A percentile compares a stretch with the other conserved stretches of the same genome.
These are phyloP conservation scores for Drosophila oshimai DNA, from an alignment of 1,140 invertebrate species.

Conservation along the genomic window DNA sequence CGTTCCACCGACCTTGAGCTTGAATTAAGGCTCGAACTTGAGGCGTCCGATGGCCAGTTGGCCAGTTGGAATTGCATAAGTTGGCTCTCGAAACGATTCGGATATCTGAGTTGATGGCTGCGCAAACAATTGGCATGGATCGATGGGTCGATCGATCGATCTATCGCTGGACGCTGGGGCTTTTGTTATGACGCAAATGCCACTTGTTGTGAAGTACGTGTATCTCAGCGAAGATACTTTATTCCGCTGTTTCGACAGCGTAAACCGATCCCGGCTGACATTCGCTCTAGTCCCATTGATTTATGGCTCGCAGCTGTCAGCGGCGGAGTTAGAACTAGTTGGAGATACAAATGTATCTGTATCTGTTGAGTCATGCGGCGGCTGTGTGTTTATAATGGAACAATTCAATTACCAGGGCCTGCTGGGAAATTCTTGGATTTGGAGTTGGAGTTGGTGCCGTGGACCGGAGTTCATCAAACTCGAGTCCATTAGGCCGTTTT, in stretches of 20 bases:
- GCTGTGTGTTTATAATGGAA: constrained; percentile 65
- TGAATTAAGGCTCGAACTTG: constrained; percentile 66
- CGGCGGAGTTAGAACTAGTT: constrained; percentile 18
- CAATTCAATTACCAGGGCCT: constrained; percentile 69
- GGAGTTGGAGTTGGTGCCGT: neutral
- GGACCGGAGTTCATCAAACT: too few relatives aligned
- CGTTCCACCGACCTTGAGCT: constrained; percentile 63
- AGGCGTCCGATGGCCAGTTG: too few relatives aligned
- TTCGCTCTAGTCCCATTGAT: constrained; percentile 57
- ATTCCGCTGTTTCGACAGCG: constrained; percentile 5
- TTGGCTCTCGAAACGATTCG: constrained; percentile 21
- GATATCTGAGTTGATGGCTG: constrained; percentile 20
- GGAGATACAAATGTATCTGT: constrained; percentile 44
- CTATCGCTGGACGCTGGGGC: neutral
- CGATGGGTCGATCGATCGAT: constrained; percentile 1
- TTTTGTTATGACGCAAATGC: constrained; percentile 70
- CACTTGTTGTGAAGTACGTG: constrained; percentile 67
- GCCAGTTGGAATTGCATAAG: constrained; percentile 52
- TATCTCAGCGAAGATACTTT: constrained; percentile 16
- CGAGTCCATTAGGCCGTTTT: constrained; percentile 18
- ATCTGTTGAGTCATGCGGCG: constrained; percentile 72
- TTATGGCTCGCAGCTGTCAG: constrained; percentile 55
- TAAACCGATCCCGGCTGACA: constrained; percentile 21
- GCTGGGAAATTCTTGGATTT: constrained; percentile 59
- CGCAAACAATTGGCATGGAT: constrained; percentile 49